phyloP scores from a whole-genome alignment of 2,888 invertebrate genomes.

The Belgica antarctica region DNA sequence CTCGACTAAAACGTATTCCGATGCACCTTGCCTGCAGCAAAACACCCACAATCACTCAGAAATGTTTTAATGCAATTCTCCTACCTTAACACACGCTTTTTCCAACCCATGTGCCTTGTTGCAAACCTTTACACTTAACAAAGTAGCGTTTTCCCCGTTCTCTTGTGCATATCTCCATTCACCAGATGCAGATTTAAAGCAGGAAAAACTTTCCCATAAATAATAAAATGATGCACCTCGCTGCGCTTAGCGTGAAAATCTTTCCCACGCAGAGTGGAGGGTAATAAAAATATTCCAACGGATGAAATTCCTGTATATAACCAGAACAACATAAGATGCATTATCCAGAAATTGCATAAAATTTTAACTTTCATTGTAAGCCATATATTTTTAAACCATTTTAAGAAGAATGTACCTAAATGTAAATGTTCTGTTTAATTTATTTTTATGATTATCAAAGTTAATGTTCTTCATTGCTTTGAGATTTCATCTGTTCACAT shows the following conservation, averaged over 20 bases:
- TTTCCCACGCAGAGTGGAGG: background rate
- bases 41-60: too few species aligned
- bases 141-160: too few species aligned
- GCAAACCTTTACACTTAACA: too few species aligned
- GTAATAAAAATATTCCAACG: background rate
- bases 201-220: background rate
- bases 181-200: too few species aligned
- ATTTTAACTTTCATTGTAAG: constrained; percentile 8
- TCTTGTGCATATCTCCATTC: too few species aligned
- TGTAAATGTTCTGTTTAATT: constrained; percentile 6
- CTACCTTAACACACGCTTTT: too few species aligned
- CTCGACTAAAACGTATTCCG: too few species aligned
- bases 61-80: too few species aligned
- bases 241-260: background rate
- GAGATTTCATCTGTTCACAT: too few species aligned
- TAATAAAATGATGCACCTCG: background rate
- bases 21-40: too few species aligned
- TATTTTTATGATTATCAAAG: background rate
- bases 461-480: background rate
- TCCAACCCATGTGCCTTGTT: too few species aligned
- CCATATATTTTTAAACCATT: constrained; percentile 39
- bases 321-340: background rate
- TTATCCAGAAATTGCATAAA: background rate
- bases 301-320: background rate
- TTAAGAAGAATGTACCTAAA: too few species aligned